These are phyloP conservation scores for Ips nitidus DNA, from an alignment of 1,140 invertebrate genomes.

Conservation along the genomic window DNA sequence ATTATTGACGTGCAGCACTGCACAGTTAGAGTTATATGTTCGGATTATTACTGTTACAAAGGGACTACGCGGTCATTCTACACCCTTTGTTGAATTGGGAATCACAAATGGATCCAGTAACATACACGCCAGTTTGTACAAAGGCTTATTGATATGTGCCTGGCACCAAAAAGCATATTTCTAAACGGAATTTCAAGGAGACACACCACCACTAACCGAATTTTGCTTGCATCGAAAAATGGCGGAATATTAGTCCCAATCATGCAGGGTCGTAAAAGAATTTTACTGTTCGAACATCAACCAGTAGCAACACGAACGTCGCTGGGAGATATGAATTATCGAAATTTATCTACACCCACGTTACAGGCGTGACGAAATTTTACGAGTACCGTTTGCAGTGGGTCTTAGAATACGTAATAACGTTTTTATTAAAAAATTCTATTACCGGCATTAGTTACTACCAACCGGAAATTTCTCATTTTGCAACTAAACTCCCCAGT, in stretches of 20 bases:
- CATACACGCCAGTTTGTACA: too few relatives aligned
- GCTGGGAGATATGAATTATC: conserved; percentile 7
- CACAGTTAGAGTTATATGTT: too few relatives aligned
- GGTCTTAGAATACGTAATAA: conserved; percentile 1
- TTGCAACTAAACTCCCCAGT: too few relatives aligned
- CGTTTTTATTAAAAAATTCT: background rate
- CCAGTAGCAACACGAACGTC: conserved; percentile 4
- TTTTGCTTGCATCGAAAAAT: conserved; percentile 3
- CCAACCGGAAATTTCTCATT: too few relatives aligned
- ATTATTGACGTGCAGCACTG: too few relatives aligned
- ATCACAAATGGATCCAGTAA: too few relatives aligned
- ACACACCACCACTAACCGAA: background rate
- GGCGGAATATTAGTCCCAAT: conserved; percentile 8
- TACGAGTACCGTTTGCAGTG: background rate
- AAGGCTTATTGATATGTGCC: background rate
- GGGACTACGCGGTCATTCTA: too few relatives aligned
- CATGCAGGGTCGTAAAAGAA: conserved; percentile 8
- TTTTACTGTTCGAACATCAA: conserved; percentile 14
- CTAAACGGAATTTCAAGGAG: background rate
- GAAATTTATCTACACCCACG: conserved; percentile 6
- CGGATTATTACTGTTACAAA: too few relatives aligned
- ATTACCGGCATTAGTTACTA: background rate
- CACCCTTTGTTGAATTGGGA: too few relatives aligned
- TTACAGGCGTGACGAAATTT: background rate
- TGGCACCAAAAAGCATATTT: background rate